Conservation (phyloP, 2,113 vertebrate species). For the Gambusia affinis region DNA sequence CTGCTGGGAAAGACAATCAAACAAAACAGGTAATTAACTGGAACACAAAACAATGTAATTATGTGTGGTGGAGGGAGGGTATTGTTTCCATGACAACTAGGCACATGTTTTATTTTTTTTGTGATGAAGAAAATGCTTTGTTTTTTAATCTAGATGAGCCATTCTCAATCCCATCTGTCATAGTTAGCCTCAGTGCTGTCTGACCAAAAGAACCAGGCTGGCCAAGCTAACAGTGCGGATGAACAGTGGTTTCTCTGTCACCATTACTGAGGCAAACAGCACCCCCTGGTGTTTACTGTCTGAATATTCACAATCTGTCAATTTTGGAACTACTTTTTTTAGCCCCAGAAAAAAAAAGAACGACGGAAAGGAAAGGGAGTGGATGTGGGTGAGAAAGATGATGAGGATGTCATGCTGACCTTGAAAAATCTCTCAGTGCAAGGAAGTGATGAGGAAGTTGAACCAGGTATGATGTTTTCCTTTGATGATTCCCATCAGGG, state of each 20-base stretch:
- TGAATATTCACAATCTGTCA: neutral
- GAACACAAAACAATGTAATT: no score
- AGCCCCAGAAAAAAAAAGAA: conserved; percentile 86
- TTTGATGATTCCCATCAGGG: neutral
- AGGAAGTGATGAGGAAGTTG: conserved; percentile 85
- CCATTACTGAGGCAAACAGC: neutral
- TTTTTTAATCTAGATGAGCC: no score
- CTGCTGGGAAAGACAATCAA: conserved; percentile 73
- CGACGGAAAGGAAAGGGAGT: conserved; percentile 82
- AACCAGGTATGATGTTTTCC: conserved; percentile 37
- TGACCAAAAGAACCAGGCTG: no score
- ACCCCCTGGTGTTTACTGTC: neutral
- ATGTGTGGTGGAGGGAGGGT: no score
- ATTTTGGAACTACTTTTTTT: neutral
- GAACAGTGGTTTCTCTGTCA: no score
- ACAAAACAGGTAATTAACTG: conserved; percentile 80
- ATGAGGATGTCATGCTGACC: conserved; percentile 80
- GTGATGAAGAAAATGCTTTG: no score
- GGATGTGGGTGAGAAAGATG: conserved; percentile 76
- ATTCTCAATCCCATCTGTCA: no score
- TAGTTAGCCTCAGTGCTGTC: no score
- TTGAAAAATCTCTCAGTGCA: conserved; percentile 87
- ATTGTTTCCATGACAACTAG: no score
- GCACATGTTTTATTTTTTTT: no score
- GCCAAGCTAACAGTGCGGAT: no score